Percentiles rank a stretch among this genome's conserved stretches.
phyloP scores from a whole-genome alignment of 1,140 invertebrate genomes.

The Drosophila obscura region DNA sequence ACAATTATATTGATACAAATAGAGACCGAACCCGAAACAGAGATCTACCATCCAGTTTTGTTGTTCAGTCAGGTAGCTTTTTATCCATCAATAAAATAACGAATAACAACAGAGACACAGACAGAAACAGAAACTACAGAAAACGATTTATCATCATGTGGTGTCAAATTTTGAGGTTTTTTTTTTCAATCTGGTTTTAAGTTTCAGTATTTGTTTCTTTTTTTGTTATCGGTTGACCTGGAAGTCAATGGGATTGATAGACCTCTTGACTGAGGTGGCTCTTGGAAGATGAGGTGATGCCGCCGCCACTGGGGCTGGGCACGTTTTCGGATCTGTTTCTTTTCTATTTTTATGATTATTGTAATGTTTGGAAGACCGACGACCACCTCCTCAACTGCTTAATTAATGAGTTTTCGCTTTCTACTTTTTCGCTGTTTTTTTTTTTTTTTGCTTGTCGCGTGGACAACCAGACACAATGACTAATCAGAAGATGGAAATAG shows the following conservation, averaged over 20 bases:
- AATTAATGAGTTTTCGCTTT: conserved; percentile 76
- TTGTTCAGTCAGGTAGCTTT: neutral
- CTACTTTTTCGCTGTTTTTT: conserved; percentile 34
- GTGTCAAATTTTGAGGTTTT: conserved; percentile 39
- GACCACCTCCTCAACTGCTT: conserved; percentile 40
- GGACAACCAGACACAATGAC: conserved; percentile 67
- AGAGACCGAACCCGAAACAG: neutral
- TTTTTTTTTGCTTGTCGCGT: conserved; percentile 52
- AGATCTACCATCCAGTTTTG: conserved; percentile 22
- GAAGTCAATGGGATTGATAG: conserved; percentile 38
- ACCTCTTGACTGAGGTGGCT: neutral
- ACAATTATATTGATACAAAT: neutral
- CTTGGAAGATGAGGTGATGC: conserved; percentile 32
- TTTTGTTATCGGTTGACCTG: conserved; percentile 33
- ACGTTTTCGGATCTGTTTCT: conserved; percentile 58
- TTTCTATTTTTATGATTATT: conserved; percentile 35
- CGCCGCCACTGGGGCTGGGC: conserved; percentile 57
- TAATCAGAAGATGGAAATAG: conserved; percentile 56
- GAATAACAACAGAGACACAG: conserved; percentile 2
- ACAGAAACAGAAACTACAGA: conserved; percentile 1
- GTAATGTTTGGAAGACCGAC: conserved; percentile 45
- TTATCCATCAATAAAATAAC: conserved; percentile 3
- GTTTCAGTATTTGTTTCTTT: conserved; percentile 1
- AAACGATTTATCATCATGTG: conserved; percentile 41
- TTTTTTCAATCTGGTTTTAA: conserved; percentile 2